phyloP scores from a whole-genome alignment of 2,797 vertebrate species.

The Australoheros facetus region DNA sequence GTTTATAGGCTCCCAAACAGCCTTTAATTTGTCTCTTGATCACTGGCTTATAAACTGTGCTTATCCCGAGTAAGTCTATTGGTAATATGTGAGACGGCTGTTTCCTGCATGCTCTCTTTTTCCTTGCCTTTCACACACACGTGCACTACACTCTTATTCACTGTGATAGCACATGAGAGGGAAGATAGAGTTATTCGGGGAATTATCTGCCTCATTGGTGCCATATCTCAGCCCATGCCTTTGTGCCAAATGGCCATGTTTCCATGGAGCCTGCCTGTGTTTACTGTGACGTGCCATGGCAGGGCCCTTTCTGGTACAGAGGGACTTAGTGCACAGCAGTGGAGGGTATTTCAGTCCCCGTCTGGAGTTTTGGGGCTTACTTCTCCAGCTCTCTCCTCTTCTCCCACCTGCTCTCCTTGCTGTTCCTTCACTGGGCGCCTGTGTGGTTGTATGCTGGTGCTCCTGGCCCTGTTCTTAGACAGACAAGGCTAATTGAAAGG shows the following conservation, averaged over 20 bases:
- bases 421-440: conserved; percentile 68
- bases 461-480: conserved; percentile 76
- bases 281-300: conserved; percentile 75
- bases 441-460: conserved; percentile 61
- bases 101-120: conserved; percentile 37
- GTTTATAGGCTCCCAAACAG: conserved; percentile 53
- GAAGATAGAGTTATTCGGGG: conserved; percentile 76
- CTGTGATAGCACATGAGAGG: conserved; percentile 66
- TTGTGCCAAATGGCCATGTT: conserved; percentile 72
- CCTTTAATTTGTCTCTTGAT: conserved; percentile 64
- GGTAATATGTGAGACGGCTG: conserved; percentile 43
- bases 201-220: conserved; percentile 81
- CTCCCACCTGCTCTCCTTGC: conserved; percentile 76
- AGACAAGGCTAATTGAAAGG: conserved; percentile 85
- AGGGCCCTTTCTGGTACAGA: conserved; percentile 70
- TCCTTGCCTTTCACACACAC: conserved; percentile 32
- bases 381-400: conserved; percentile 69
- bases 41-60: conserved; percentile 49
- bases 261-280: conserved; percentile 77
- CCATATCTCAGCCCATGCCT: conserved; percentile 71
- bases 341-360: conserved; percentile 76
- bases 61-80: conserved; percentile 51
- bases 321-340: conserved; percentile 77
- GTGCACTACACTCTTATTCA: conserved; percentile 52
- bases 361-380: conserved; percentile 77